phyloP scores from a whole-genome alignment of 2,113 vertebrate species.

The Scalopus aquaticus region DNA sequence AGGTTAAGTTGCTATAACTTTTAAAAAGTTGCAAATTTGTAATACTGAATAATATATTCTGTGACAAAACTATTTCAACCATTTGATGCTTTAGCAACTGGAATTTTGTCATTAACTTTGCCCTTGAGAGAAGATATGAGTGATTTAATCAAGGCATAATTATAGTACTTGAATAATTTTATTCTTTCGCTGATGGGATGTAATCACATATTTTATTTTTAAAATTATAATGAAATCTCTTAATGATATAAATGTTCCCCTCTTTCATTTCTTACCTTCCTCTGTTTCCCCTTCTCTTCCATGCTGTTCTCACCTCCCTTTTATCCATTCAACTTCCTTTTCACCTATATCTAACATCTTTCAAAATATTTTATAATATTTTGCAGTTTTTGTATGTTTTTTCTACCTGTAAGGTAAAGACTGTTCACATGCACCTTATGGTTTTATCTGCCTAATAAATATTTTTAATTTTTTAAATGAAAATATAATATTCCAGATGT shows the following conservation, averaged over 20 bases:
- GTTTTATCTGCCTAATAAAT: background rate
- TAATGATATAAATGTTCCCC: slow-evolving; percentile 12
- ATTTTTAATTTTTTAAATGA: background rate
- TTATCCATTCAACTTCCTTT: background rate
- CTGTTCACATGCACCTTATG: background rate
- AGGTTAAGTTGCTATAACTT: background rate
- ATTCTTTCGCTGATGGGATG: slow-evolving; percentile 66
- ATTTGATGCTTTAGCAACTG: slow-evolving; percentile 20
- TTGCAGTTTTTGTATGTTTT: background rate
- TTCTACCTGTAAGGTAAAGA: background rate
- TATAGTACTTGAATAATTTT: slow-evolving; percentile 60
- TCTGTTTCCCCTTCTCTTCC: background rate
- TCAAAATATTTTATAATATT: background rate
- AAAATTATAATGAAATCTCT: slow-evolving; percentile 63
- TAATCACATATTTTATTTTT: slow-evolving; percentile 57
- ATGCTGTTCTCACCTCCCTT: background rate
- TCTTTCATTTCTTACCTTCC: slow-evolving; percentile 50
- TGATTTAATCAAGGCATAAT: slow-evolving; percentile 71
- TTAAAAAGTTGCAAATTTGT: background rate
- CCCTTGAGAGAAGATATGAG: slow-evolving; percentile 47
- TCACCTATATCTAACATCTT: background rate
- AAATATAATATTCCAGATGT: slow-evolving; percentile 34
- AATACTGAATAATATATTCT: background rate
- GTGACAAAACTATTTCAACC: slow-evolving; percentile 3
- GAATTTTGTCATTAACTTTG: slow-evolving; percentile 68